Evolutionary conservation across 1,140 invertebrate species (phyloP).

Genomic region (Araneus ventricosus): DNA sequence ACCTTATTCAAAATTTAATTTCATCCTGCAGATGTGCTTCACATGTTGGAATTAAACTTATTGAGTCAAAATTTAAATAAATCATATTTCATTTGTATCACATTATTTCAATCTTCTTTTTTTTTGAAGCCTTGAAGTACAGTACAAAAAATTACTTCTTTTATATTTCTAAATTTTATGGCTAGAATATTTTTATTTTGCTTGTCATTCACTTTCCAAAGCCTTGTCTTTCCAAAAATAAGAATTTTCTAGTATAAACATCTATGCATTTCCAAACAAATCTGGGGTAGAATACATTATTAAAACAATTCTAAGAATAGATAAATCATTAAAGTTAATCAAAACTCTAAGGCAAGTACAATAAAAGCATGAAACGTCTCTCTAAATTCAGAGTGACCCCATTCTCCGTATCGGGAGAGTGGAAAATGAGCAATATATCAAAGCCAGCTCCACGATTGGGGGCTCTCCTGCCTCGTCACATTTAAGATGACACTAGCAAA

Average conservation of each 20-base stretch:
- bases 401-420: not conserved
- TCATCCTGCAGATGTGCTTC: too few species aligned
- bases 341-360: not conserved
- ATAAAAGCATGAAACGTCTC: not conserved
- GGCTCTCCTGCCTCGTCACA: not conserved
- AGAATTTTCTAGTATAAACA: not conserved
- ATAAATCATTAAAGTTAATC: conserved; percentile 15
- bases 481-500: conserved; percentile 4
- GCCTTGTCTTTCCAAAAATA: too few species aligned
- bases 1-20: too few species aligned
- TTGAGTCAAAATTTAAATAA: too few species aligned
- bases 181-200: too few species aligned
- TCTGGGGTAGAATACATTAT: not conserved
- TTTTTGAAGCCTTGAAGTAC: too few species aligned
- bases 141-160: too few species aligned
- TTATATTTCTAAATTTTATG: too few species aligned
- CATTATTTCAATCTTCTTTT: too few species aligned
- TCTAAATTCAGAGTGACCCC: not conserved
- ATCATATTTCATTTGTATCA: too few species aligned
- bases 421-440: not conserved
- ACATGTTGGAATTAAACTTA: too few species aligned
- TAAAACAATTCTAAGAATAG: not conserved
- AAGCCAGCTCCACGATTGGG: not conserved
- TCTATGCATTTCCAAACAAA: not conserved
- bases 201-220: too few species aligned